Percentiles rank a stretch among this genome's conserved stretches.
phyloP scores from a whole-genome alignment of 2,888 invertebrate species.

The Leptopilina syphax region DNA sequence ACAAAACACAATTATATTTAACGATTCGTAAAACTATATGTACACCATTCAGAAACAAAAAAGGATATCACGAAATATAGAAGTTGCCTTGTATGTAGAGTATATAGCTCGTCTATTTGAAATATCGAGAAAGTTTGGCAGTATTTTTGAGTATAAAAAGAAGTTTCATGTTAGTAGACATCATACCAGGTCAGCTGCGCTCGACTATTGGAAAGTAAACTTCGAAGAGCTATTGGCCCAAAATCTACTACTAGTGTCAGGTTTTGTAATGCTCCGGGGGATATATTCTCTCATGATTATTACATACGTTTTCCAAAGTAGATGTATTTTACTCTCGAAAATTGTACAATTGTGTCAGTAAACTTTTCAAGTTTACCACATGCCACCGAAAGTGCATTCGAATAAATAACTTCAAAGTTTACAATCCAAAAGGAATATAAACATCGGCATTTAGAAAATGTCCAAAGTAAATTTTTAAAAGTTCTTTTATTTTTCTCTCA shows the following conservation, averaged over 20 bases:
- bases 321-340: slow-evolving; percentile 9
- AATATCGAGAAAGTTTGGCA: slow-evolving; percentile 54
- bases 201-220: slow-evolving; percentile 46
- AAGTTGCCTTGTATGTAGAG: slow-evolving; percentile 33
- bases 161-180: slow-evolving; percentile 45
- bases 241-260: slow-evolving; percentile 58
- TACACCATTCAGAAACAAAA: too few species aligned
- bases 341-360: slow-evolving; percentile 14
- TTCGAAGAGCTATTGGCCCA: slow-evolving; percentile 59
- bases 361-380: not conserved
- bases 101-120: slow-evolving; percentile 50
- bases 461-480: too few species aligned
- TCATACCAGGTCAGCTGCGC: slow-evolving; percentile 41
- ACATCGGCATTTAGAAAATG: not conserved
- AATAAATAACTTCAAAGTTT: slow-evolving; percentile 29
- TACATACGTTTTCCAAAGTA: slow-evolving; percentile 18
- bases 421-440: not conserved
- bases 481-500: too few species aligned
- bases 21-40: too few species aligned
- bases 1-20: too few species aligned
- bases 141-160: slow-evolving; percentile 49
- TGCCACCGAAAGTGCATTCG: not conserved
- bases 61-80: too few species aligned
- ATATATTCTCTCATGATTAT: slow-evolving; percentile 44
- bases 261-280: slow-evolving; percentile 62